These are phyloP conservation scores for Sympetrum striolatum DNA, from an alignment of 2,888 invertebrate genomes.

Conservation along the genomic window DNA sequence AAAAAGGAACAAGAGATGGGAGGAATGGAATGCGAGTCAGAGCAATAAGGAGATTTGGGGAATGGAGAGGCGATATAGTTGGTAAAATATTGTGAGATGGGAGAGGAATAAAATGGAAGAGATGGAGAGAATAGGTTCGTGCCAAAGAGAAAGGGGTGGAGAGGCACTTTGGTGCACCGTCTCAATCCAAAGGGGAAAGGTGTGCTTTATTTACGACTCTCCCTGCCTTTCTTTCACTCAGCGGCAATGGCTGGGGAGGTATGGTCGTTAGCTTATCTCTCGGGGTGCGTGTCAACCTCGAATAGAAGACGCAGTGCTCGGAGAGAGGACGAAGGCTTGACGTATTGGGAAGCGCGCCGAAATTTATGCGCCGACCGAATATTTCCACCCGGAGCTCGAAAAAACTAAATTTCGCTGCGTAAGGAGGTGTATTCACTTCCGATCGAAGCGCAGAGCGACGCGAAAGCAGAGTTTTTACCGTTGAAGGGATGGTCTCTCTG, in stretches of 20 bases:
- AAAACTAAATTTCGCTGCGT: neutral
- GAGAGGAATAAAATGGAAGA: neutral
- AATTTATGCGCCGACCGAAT: conserved; percentile 18
- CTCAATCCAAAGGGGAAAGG: neutral
- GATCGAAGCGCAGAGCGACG: neutral
- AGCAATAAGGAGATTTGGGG: neutral
- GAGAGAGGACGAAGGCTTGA: neutral
- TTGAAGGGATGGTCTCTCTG: neutral
- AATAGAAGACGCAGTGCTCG: neutral
- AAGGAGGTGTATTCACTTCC: neutral
- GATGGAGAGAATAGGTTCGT: neutral
- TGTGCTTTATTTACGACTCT: neutral
- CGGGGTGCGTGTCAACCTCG: conserved; percentile 27
- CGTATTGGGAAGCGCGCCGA: neutral
- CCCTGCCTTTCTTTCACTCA: conserved; percentile 1
- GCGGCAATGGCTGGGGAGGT: conserved; percentile 1
- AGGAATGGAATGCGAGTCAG: too few species aligned
- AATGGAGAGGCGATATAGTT: neutral
- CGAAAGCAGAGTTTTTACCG: neutral
- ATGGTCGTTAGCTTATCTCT: conserved; percentile 4
- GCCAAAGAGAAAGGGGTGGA: neutral
- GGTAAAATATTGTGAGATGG: neutral
- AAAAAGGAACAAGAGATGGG: too few species aligned
- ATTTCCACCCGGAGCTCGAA: neutral
- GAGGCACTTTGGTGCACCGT: neutral